Evolutionary conservation across 2,113 vertebrate species (phyloP).

Genomic region (Fulica atra): DNA sequence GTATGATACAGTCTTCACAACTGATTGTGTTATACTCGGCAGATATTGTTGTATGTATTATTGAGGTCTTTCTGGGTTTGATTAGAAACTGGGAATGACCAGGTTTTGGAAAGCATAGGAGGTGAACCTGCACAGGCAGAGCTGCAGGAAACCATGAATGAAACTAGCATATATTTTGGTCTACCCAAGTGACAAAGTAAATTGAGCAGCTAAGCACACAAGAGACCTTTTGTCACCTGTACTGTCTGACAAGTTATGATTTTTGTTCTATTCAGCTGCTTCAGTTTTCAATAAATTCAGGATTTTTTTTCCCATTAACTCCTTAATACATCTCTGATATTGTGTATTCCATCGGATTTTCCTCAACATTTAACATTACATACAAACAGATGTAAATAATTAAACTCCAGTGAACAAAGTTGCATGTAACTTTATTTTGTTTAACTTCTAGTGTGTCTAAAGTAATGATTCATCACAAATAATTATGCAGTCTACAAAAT

Average conservation of each 20-base stretch:
- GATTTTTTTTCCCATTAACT: not conserved
- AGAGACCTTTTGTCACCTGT: not conserved
- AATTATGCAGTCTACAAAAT: not conserved
- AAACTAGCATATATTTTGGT: not conserved
- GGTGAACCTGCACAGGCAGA: not conserved
- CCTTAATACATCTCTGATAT: not conserved
- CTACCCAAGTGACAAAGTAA: not conserved
- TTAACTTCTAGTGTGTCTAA: not conserved
- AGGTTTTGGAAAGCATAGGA: not conserved
- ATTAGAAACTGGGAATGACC: not conserved
- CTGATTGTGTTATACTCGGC: not conserved
- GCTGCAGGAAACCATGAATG: not conserved
- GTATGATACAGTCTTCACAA: not conserved
- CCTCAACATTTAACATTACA: not conserved
- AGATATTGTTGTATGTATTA: not conserved
- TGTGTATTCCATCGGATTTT: not conserved
- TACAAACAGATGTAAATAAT: not conserved
- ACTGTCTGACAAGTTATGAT: not conserved
- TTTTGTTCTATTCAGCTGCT: not conserved
- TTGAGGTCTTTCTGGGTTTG: not conserved
- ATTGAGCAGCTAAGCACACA: rapidly evolving
- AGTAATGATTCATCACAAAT: not conserved
- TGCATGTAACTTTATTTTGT: not conserved
- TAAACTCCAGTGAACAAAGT: not conserved
- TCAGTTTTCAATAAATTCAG: not conserved